Evolutionary conservation across 2,113 vertebrate genomes (phyloP).

Genomic region (Euleptes europaea): DNA sequence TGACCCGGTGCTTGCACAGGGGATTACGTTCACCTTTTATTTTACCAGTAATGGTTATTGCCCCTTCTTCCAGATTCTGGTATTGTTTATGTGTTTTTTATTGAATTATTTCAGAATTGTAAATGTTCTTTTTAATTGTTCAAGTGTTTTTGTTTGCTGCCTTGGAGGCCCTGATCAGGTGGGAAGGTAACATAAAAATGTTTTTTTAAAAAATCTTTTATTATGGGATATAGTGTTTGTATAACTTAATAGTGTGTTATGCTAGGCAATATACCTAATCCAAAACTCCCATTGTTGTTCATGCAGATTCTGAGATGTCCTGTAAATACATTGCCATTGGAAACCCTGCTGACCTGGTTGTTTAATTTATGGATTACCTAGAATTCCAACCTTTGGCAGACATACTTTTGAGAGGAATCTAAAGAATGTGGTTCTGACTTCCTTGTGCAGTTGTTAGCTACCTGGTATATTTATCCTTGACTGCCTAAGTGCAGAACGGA

Average conservation of each 20-base stretch:
- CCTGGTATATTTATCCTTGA: not conserved
- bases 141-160: too few species aligned
- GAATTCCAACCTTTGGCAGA: constrained; percentile 2
- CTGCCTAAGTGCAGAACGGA: not conserved
- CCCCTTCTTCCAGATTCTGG: too few species aligned
- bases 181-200: too few species aligned
- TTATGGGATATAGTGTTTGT: too few species aligned
- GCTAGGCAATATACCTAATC: not conserved
- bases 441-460: not conserved
- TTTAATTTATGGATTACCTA: constrained; percentile 4
- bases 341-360: not conserved
- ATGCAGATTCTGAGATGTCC: not conserved
- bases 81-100: too few species aligned
- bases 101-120: too few species aligned
- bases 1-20: too few species aligned
- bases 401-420: not conserved
- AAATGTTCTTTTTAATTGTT: too few species aligned
- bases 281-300: not conserved
- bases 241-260: not conserved
- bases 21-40: too few species aligned
- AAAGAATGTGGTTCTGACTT: not conserved
- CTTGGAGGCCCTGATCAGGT: too few species aligned
- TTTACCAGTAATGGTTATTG: too few species aligned
- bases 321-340: not conserved
- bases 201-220: too few species aligned